phyloP scores from a whole-genome alignment of 2,113 vertebrate genomes.

The Rattus rattus region DNA sequence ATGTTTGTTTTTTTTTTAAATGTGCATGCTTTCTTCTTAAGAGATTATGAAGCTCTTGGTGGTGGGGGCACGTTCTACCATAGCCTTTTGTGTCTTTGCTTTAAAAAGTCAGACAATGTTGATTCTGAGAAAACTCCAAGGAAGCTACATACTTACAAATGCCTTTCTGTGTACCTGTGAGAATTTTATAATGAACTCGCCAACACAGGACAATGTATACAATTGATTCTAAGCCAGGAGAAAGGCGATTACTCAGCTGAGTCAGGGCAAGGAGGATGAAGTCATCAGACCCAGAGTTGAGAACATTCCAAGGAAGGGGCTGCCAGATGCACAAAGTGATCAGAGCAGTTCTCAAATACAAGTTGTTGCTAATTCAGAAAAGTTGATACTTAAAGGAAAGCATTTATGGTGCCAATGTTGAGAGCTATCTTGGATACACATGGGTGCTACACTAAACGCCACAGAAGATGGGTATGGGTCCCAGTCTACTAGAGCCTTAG shows the following conservation, averaged over 20 bases:
- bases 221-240: not conserved
- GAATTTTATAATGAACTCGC: not conserved
- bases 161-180: not conserved
- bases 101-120: not conserved
- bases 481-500: not conserved
- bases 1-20: not conserved
- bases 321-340: not conserved
- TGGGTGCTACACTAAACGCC: not conserved
- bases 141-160: not conserved
- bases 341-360: not conserved
- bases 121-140: conserved; percentile 33
- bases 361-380: not conserved
- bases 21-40: not conserved
- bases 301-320: not conserved
- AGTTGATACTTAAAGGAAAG: not conserved
- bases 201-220: not conserved
- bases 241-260: not conserved
- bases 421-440: not conserved
- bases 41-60: not conserved
- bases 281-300: not conserved
- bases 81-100: not conserved
- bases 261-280: not conserved
- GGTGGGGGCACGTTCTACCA: not conserved
- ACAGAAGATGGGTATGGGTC: not conserved
- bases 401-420: not conserved